Evolutionary conservation across 2,113 vertebrate species (phyloP).

Genomic region (Crotalus helleri): DNA sequence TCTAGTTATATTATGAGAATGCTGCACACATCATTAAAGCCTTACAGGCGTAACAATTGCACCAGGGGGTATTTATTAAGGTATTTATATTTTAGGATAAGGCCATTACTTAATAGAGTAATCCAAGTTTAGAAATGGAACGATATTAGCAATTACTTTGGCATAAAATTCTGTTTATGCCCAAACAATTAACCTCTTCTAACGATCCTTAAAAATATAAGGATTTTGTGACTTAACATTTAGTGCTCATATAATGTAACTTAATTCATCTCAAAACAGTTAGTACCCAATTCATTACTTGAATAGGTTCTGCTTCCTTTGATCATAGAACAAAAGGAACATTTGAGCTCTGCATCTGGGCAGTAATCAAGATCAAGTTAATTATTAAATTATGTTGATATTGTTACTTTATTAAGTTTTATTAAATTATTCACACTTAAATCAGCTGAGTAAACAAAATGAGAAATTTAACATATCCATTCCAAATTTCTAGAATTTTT

Average conservation of each 20-base stretch:
- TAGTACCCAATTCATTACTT: neutral
- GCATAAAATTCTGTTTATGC: neutral
- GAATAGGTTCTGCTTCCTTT: conserved; percentile 23
- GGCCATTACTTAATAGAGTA: neutral
- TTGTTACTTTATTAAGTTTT: neutral
- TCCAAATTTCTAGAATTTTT: neutral
- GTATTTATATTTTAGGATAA: neutral
- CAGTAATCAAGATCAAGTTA: conserved; percentile 14
- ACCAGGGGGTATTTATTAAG: neutral
- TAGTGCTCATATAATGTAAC: neutral
- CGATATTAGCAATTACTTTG: neutral
- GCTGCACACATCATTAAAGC: neutral
- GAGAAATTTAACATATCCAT: neutral
- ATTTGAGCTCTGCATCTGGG: neutral
- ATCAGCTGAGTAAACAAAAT: neutral
- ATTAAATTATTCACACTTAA: neutral
- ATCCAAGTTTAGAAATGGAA: neutral
- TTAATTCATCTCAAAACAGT: conserved; percentile 17
- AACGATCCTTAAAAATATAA: neutral
- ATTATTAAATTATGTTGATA: neutral
- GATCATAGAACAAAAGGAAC: conserved; percentile 21
- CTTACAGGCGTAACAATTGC: neutral
- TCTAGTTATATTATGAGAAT: neutral
- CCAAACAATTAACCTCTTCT: neutral
- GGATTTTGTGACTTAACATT: neutral